Conservation (phyloP, 2,797 vertebrate species). For the Pelochelys cantorii region DNA sequence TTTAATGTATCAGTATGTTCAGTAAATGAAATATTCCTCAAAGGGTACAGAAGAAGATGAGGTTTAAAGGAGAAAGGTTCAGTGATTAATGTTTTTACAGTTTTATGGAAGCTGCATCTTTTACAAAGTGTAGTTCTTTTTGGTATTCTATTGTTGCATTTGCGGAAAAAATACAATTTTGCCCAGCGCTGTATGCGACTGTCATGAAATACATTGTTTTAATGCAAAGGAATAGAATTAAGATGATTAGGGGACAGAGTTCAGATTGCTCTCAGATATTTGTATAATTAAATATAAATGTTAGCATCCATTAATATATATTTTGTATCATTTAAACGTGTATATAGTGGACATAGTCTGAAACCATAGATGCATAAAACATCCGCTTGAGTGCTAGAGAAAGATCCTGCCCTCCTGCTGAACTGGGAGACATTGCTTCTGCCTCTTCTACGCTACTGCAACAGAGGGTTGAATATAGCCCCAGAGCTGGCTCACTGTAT, state of each 20-base stretch:
- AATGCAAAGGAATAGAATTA: not conserved
- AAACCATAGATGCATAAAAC: too few relatives aligned
- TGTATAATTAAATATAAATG: not conserved
- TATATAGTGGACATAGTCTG: not conserved
- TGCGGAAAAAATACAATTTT: not conserved
- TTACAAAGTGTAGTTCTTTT: not conserved
- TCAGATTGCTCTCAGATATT: not conserved
- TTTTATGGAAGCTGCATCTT: rapidly evolving
- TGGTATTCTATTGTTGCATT: not conserved
- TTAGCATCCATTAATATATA: not conserved
- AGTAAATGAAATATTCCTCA: slow-evolving; percentile 24
- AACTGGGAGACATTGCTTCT: not conserved
- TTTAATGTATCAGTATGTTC: not conserved
- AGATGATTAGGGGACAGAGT: not conserved
- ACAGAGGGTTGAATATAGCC: not conserved
- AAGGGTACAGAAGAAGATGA: not conserved
- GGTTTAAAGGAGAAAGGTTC: not conserved
- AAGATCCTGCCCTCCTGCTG: not conserved
- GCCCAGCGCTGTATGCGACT: not conserved
- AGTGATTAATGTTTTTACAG: not conserved
- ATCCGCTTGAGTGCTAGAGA: not conserved
- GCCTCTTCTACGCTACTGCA: not conserved
- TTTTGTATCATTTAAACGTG: not conserved
- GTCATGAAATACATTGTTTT: not conserved
- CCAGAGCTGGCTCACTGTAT: not conserved